Percentiles rank a stretch among this genome's conserved stretches.
These are phyloP conservation scores for Heteronetta atricapilla DNA, from an alignment of 2,113 vertebrate genomes.

Conservation along the genomic window DNA sequence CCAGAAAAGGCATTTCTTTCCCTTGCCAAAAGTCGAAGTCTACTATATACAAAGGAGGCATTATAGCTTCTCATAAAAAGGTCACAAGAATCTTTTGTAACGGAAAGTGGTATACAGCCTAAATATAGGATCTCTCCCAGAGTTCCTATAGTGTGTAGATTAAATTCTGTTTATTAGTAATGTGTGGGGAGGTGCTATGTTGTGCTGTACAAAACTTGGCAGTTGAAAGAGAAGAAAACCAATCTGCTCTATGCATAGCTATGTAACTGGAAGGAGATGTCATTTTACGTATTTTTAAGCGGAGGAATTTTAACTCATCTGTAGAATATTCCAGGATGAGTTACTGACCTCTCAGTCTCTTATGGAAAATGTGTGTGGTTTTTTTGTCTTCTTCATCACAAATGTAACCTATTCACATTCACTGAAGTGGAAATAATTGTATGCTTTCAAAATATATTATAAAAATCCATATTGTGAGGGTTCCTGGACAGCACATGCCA, in stretches of 20 bases:
- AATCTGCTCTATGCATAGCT: not conserved
- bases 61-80: slow-evolving; percentile 57
- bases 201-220: not conserved
- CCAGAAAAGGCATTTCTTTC: slow-evolving; percentile 26
- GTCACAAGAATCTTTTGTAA: slow-evolving; percentile 57
- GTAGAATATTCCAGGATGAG: slow-evolving; percentile 12
- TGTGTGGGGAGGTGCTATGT: not conserved
- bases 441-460: not conserved
- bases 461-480: not conserved
- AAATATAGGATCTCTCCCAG: slow-evolving; percentile 52
- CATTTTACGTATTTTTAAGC: not conserved
- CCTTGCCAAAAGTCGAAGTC: slow-evolving; percentile 53
- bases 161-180: slow-evolving; percentile 25
- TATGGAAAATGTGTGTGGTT: not conserved
- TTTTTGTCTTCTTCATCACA: not conserved
- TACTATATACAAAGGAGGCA: slow-evolving; percentile 55
- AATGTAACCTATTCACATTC: not conserved
- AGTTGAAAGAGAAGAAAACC: not conserved
- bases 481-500: not conserved
- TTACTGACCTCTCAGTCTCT: not conserved
- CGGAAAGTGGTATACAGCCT: slow-evolving; percentile 36
- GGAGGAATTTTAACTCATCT: not conserved
- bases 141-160: not conserved
- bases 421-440: not conserved
- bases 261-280: not conserved